Evolutionary conservation across 2,113 vertebrate species (phyloP).

Genomic region (Syngnathoides biaculeatus): DNA sequence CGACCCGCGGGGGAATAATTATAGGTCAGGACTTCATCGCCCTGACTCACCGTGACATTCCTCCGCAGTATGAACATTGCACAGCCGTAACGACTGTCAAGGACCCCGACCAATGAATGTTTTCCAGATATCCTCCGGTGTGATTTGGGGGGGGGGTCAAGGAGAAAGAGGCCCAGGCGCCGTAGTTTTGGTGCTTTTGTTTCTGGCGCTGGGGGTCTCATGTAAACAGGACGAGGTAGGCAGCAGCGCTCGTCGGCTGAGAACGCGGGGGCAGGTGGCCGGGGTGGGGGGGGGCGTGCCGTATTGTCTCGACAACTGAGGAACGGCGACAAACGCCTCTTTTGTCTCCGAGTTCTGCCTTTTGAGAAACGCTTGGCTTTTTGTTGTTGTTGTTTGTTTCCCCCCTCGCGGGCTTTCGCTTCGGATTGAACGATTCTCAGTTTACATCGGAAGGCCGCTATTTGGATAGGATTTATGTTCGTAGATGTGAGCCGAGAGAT

Average conservation of each 20-base stretch:
- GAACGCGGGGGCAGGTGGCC: slow-evolving; percentile 64
- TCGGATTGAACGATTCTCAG: slow-evolving; percentile 29
- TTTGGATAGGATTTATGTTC: slow-evolving; percentile 11
- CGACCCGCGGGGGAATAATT: slow-evolving; percentile 71
- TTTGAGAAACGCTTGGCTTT: slow-evolving; percentile 47
- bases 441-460: slow-evolving; percentile 8
- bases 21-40: slow-evolving; percentile 74
- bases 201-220: slow-evolving; percentile 39
- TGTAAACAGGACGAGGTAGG: slow-evolving; percentile 55
- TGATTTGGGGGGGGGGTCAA: slow-evolving; percentile 35
- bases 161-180: slow-evolving; percentile 30
- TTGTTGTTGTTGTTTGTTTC: too few relatives aligned
- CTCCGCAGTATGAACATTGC: slow-evolving; percentile 58
- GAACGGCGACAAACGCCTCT: slow-evolving; percentile 35
- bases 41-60: slow-evolving; percentile 68
- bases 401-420: slow-evolving; percentile 27
- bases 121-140: slow-evolving; percentile 58
- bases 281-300: slow-evolving; percentile 34
- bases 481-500: neutral
- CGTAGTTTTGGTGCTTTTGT: slow-evolving; percentile 28
- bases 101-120: slow-evolving; percentile 54
- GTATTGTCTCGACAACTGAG: slow-evolving; percentile 60
- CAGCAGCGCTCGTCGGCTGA: slow-evolving; percentile 53
- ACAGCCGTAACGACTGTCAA: slow-evolving; percentile 60
- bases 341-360: slow-evolving; percentile 55